These are phyloP conservation scores for Hycleus cichorii DNA, from an alignment of 1,140 invertebrate genomes.

Conservation along the genomic window DNA sequence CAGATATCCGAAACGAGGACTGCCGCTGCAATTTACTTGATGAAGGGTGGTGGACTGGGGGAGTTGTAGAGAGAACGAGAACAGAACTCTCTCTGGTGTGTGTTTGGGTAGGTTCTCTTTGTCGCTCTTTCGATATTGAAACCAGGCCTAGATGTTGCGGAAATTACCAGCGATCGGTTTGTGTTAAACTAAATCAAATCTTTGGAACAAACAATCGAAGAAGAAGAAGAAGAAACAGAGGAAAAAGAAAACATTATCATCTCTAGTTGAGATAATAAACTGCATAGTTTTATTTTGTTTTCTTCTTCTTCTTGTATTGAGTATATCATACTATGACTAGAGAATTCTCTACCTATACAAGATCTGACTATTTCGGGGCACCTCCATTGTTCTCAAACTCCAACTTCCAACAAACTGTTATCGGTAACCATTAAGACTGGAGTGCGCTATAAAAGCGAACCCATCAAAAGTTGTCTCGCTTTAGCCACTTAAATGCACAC, in stretches of 20 bases:
- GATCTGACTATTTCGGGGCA: too few species aligned
- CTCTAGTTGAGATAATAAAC: too few species aligned
- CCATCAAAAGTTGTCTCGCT: conserved; percentile 32
- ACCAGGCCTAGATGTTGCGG: conserved; percentile 9
- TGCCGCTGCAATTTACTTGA: conserved; percentile 38
- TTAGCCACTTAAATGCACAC: conserved; percentile 29
- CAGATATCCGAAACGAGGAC: conserved; percentile 34
- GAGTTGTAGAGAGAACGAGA: conserved; percentile 16
- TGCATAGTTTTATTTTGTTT: too few species aligned
- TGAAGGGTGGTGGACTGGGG: conserved; percentile 36
- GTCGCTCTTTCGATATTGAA: conserved; percentile 17
- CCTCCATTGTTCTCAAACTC: too few species aligned
- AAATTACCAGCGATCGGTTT: conserved; percentile 4
- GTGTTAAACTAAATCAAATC: too few species aligned
- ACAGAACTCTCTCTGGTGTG: conserved; percentile 18
- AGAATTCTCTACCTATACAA: too few species aligned
- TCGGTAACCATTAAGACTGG: conserved; percentile 27
- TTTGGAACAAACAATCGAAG: too few species aligned
- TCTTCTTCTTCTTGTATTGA: too few species aligned
- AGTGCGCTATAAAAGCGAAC: conserved; percentile 30
- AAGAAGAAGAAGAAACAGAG: too few species aligned
- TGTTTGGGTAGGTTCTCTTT: not conserved
- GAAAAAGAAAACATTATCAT: too few species aligned
- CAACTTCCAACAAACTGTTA: conserved; percentile 16
- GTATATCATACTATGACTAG: too few species aligned